Base-by-base conservation (phyloP, 2,888 invertebrate species). In the Polyommatus icarus region DNA sequence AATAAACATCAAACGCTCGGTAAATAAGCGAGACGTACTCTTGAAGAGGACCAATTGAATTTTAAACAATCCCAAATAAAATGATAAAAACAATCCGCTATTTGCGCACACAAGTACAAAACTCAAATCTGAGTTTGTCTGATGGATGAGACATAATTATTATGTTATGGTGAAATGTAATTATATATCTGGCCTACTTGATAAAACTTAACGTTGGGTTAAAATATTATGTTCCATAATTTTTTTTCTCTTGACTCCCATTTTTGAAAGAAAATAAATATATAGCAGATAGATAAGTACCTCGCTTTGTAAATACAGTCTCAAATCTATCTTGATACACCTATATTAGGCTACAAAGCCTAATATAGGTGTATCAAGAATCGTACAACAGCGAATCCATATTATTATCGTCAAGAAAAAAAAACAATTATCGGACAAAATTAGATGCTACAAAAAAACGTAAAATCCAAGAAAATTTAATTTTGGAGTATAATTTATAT, bases 401-500 rank as follows among this genome's bases (percentile, higher is more conserved):
- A 1, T 20, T 20, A 8, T 6, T 32, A 24, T 61, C 10, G 12
- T 61, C 12, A 15, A 29, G 24, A 24, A 61, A 61, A 61, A 36
- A 40, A 46, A 46, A 46, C 10, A 61, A 67, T 67, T 32, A 67
- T 15, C 32, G 29, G 29, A 15, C 67, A 24, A n/a, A 73, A 46
- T 10, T 46, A 2, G 10, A 40, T 10, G 10, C 3, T 2, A 46
- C 10, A 40, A 40, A 72, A 72, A 72, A 36, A 72, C 40, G 71
- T 71, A 72, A 40, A 73, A 73, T 67, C 29, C 67, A 46, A 73
- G 24, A 10, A 73, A 46, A 46, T 24, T 20, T 24, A 46, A 10
- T 67, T 67, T 15, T 15, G 8, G 46, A 77, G 59, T 61, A 75
- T 77, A 59, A 77, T 77, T 59, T 75, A 59, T 73, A 59, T 77